These are phyloP conservation scores for Saccopteryx leptura DNA, from an alignment of 2,113 vertebrate species.

Conservation along the genomic window DNA sequence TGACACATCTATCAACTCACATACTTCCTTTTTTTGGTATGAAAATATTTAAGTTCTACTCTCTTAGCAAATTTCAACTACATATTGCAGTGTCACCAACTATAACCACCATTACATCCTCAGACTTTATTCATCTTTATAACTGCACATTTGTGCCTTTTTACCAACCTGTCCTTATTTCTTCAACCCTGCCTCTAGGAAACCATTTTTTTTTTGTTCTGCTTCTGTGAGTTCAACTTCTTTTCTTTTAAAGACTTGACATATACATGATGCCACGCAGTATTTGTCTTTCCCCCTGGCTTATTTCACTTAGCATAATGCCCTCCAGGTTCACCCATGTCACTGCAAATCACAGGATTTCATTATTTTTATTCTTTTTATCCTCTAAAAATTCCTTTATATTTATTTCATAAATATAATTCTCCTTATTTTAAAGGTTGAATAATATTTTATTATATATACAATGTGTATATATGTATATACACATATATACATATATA, in stretches of 20 bases:
- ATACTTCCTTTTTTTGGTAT: background rate
- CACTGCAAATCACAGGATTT: background rate
- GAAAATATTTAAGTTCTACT: slow-evolving; percentile 1
- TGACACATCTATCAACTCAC: background rate
- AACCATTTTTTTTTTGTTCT: background rate
- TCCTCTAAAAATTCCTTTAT: no score
- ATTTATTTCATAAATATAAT: no score
- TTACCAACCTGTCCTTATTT: background rate
- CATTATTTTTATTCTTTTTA: background rate
- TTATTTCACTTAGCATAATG: background rate
- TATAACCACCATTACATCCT: background rate
- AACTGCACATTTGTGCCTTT: background rate
- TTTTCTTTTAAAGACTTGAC: background rate
- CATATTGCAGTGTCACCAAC: background rate
- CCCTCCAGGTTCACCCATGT: background rate
- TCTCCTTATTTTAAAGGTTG: background rate
- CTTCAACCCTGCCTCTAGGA: background rate
- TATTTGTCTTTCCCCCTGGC: background rate
- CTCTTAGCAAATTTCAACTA: background rate
- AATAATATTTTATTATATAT: background rate
- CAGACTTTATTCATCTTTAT: background rate
- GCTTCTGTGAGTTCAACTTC: background rate
- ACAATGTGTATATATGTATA: background rate
- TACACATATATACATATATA: background rate
- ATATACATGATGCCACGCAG: background rate